Percentiles rank a stretch among this genome's conserved stretches.
Evolutionary conservation across 2,113 vertebrate genomes (phyloP).

Genomic region (Poeciliopsis turrubarensis): DNA sequence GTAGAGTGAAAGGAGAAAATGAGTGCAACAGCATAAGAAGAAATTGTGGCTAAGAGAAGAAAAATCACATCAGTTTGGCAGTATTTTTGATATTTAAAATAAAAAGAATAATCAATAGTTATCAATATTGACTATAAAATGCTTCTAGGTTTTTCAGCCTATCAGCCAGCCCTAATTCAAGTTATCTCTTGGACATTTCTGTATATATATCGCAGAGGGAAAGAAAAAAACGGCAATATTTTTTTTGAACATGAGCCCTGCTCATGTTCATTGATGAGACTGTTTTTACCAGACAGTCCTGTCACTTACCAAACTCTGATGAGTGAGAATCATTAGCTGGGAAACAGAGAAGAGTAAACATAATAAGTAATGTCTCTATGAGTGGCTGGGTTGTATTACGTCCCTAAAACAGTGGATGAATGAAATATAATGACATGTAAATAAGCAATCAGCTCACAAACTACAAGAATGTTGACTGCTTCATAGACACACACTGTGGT

Average conservation of each 20-base stretch:
- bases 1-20: no score
- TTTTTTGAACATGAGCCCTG: no score
- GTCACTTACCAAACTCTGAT: constrained; percentile 89
- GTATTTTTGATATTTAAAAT: no score
- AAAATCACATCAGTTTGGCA: no score
- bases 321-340: constrained; percentile 91
- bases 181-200: no score
- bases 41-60: no score
- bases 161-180: no score
- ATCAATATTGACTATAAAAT: no score
- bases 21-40: no score
- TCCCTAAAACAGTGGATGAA: not conserved
- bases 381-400: not conserved
- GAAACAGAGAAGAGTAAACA: constrained; percentile 42
- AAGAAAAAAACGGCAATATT: no score
- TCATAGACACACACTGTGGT: not conserved
- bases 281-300: not conserved
- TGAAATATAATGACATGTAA: not conserved
- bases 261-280: not conserved
- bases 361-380: constrained; percentile 4
- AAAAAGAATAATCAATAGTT: no score
- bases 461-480: not conserved
- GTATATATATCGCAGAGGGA: not conserved
- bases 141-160: no score
- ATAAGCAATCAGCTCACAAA: not conserved